Evolutionary conservation across 2,113 vertebrate species (phyloP).

Genomic region (Herpetotheres cachinnans): DNA sequence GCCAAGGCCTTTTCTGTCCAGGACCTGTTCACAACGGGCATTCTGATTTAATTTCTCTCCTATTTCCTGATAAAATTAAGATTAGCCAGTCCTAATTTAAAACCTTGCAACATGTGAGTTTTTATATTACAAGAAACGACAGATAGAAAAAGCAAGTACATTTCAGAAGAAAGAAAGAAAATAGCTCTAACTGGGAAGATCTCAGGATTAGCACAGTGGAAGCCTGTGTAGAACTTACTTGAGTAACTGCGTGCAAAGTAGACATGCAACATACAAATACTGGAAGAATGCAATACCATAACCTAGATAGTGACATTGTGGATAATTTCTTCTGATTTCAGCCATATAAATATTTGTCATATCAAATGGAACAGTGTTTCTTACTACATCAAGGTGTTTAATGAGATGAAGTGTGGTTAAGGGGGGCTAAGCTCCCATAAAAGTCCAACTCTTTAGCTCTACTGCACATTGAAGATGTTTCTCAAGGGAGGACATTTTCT

Average conservation of each 20-base stretch:
- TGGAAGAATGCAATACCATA: background rate
- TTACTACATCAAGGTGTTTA: background rate
- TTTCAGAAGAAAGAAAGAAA: background rate
- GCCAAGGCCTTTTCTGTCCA: background rate
- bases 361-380: background rate
- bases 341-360: background rate
- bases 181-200: background rate
- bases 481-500: fast-evolving
- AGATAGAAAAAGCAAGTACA: background rate
- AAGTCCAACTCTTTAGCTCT: background rate
- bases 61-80: background rate
- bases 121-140: background rate
- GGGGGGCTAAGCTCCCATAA: background rate
- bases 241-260: background rate
- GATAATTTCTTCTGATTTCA: background rate
- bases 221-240: background rate
- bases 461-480: background rate
- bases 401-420: background rate
- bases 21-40: background rate
- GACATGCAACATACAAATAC: background rate
- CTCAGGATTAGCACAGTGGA: background rate
- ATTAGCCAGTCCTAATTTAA: background rate
- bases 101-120: background rate
- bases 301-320: background rate
- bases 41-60: background rate